Percentiles rank a stretch among this genome's conserved stretches.
Conservation (phyloP, 64 coral and sea anemone species). For the Cladopsammia gracilis region DNA sequence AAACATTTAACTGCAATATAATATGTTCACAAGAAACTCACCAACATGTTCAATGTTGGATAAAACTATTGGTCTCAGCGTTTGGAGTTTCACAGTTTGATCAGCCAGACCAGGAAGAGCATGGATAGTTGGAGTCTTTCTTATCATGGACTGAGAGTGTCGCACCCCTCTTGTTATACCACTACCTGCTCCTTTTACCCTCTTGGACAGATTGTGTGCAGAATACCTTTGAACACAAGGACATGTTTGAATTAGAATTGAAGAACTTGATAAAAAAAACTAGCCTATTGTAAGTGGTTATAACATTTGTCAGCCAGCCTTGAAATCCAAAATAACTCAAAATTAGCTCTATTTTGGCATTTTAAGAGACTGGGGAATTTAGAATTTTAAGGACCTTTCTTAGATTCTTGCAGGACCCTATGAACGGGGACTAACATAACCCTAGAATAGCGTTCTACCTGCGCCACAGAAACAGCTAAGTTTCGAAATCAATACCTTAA, state of each 20-base stretch:
- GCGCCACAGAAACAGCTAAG: background rate
- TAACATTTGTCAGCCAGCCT: too few species aligned
- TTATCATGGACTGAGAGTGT: constrained; percentile 68
- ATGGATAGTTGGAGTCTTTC: background rate
- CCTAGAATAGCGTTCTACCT: too few species aligned
- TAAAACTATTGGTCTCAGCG: constrained; percentile 49
- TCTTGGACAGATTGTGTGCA: background rate
- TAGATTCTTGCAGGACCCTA: too few species aligned
- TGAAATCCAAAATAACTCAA: too few species aligned
- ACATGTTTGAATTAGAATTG: background rate
- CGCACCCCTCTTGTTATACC: background rate
- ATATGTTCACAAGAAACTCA: background rate
- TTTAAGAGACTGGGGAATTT: too few species aligned
- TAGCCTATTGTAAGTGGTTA: too few species aligned
- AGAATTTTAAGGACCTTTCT: too few species aligned
- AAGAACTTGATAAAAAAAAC: background rate
- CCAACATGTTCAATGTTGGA: constrained; percentile 64
- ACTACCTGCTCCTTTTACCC: background rate
- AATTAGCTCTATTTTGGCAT: too few species aligned
- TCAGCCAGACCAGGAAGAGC: constrained; percentile 41
- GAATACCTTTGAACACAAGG: constrained; percentile 3
- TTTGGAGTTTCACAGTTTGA: constrained; percentile 28
- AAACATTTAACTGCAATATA: too few species aligned
- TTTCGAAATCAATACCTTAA: background rate
- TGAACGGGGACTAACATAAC: too few species aligned